Evolutionary conservation across 2,888 invertebrate genomes (phyloP).

Genomic region (Brachyptera putata): DNA sequence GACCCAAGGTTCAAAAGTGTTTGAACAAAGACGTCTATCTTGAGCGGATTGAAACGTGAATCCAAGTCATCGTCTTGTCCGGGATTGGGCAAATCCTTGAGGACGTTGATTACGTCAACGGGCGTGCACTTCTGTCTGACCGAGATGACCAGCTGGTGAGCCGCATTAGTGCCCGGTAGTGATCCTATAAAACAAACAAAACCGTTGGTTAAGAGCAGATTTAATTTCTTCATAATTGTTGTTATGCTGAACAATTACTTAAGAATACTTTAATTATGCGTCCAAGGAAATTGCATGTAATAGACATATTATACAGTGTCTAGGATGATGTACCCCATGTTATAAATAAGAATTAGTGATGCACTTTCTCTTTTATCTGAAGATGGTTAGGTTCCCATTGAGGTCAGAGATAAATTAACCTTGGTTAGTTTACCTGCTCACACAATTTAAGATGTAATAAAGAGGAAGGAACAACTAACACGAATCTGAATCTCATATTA

Average conservation of each 20-base stretch:
- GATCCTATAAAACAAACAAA: conserved; percentile 49
- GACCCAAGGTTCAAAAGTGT: conserved; percentile 88
- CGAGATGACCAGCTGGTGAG: conserved; percentile 80
- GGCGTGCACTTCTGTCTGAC: conserved; percentile 86
- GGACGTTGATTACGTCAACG: conserved; percentile 81
- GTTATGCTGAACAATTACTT: background rate
- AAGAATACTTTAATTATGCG: conserved; percentile 4
- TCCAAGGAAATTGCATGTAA: conserved; percentile 14
- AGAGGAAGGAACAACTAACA: too few species aligned
- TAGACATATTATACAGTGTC: background rate
- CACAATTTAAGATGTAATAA: too few species aligned
- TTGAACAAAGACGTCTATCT: conserved; percentile 97
- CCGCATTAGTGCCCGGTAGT: conserved; percentile 74
- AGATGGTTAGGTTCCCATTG: conserved; percentile 10
- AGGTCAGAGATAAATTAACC: conserved; percentile 6
- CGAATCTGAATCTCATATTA: too few species aligned
- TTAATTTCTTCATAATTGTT: background rate
- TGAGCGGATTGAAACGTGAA: conserved; percentile 80
- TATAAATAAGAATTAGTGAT: too few species aligned
- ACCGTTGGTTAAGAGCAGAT: background rate
- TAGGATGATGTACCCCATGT: conserved; percentile 6
- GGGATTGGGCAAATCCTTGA: conserved; percentile 83
- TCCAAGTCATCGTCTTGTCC: conserved; percentile 69
- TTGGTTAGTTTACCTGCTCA: too few species aligned
- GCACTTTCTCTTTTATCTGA: conserved; percentile 8